These are phyloP conservation scores for Pogonomyrmex barbatus DNA, from an alignment of 1,140 invertebrate species.

Conservation along the genomic window DNA sequence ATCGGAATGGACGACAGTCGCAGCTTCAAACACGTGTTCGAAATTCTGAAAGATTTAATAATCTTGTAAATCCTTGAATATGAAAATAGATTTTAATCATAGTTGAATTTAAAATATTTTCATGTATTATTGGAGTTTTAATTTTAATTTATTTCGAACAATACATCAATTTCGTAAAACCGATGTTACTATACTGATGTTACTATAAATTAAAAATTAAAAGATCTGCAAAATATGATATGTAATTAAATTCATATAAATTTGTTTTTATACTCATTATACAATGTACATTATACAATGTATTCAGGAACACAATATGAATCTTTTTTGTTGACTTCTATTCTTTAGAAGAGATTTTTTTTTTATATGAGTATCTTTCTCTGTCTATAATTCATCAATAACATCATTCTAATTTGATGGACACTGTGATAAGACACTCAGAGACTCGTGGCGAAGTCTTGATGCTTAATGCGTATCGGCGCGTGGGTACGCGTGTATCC, in stretches of 20 bases:
- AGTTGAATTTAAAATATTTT: background rate
- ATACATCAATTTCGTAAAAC: background rate
- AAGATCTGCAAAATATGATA: background rate
- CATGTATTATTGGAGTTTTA: background rate
- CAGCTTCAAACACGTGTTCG: background rate
- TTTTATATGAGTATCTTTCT: background rate
- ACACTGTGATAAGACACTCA: background rate
- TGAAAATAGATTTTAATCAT: background rate
- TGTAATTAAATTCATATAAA: background rate
- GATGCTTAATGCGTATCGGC: conserved; percentile 55
- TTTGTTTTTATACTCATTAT: background rate
- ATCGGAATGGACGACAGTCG: background rate
- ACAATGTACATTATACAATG: background rate
- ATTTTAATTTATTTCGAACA: background rate
- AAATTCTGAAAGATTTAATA: background rate
- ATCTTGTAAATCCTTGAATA: background rate
- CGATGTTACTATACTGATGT: too few species aligned
- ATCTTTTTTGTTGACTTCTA: background rate
- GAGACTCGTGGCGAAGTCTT: conserved; percentile 49
- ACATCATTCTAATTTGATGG: conserved; percentile 9
- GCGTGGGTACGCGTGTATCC: conserved; percentile 58
- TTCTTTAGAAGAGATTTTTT: background rate
- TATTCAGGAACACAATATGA: background rate
- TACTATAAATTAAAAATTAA: background rate
- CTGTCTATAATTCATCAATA: conserved; percentile 14